Evolutionary conservation across 2,888 invertebrate genomes (phyloP).

Genomic region (Chydorus sphaericus): DNA sequence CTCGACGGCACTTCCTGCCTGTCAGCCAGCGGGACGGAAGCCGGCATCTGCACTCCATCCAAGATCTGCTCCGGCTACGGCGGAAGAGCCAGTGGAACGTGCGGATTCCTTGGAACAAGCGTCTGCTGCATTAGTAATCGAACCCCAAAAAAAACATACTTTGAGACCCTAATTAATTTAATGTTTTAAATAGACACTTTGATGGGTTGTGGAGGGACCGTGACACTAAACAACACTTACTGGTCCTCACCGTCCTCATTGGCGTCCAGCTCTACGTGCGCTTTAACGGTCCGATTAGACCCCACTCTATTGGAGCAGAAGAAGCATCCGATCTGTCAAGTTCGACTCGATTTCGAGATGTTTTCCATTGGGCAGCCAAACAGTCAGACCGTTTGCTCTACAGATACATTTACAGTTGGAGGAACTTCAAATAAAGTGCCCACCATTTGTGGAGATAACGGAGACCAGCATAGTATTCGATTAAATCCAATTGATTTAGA

Average conservation of each 20-base stretch:
- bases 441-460: not conserved
- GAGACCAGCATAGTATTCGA: not conserved
- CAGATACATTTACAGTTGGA: not conserved
- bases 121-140: not conserved
- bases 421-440: not conserved
- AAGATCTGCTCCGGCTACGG: not conserved
- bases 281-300: not conserved
- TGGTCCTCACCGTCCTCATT: not conserved
- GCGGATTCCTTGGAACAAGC: not conserved
- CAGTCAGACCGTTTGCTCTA: not conserved
- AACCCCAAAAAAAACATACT: not conserved
- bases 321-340: not conserved
- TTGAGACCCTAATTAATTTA: not conserved
- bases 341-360: slow-evolving; percentile 1
- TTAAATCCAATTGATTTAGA: not conserved
- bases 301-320: not conserved
- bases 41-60: not conserved
- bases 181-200: not conserved
- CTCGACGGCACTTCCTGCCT: not conserved
- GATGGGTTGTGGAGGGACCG: not conserved
- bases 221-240: slow-evolving; percentile 1
- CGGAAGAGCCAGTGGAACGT: not conserved
- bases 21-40: not conserved
- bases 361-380: not conserved
- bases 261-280: not conserved